phyloP scores from a whole-genome alignment of 1,140 invertebrate genomes.

The Euwallacea fornicatus region DNA sequence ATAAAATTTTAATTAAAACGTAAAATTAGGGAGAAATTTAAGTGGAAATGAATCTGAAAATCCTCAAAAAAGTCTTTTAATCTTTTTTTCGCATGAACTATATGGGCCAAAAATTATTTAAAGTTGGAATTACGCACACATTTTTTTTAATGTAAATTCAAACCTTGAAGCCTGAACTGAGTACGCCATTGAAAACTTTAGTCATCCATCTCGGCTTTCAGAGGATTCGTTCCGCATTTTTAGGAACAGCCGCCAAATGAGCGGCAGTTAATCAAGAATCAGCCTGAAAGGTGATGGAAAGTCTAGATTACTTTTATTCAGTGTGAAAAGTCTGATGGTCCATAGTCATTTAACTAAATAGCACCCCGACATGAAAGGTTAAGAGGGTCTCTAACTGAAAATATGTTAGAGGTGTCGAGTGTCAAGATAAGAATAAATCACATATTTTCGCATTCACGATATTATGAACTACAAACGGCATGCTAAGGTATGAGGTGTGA shows the following conservation, averaged over 20 bases:
- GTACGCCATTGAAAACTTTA: slow-evolving; percentile 3
- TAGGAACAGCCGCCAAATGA: slow-evolving; percentile 7
- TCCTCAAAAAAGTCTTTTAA: too few species aligned
- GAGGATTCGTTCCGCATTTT: slow-evolving; percentile 8
- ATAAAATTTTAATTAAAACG: too few species aligned
- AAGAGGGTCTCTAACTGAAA: slow-evolving; percentile 5
- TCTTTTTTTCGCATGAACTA: too few species aligned
- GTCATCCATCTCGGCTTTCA: slow-evolving; percentile 12
- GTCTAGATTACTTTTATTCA: slow-evolving; percentile 21
- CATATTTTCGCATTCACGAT: neutral
- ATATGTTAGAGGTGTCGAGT: neutral
- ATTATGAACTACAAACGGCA: neutral
- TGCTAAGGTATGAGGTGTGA: neutral
- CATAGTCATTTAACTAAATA: slow-evolving; percentile 8
- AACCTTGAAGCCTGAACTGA: slow-evolving; percentile 6
- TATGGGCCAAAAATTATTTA: too few species aligned
- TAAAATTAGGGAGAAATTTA: too few species aligned
- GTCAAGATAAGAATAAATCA: too few species aligned
- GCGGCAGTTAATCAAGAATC: slow-evolving; percentile 22
- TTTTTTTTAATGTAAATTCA: neutral
- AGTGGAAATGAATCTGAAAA: too few species aligned
- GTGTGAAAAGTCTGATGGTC: slow-evolving; percentile 15
- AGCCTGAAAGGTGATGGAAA: slow-evolving; percentile 20
- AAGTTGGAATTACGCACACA: too few species aligned
- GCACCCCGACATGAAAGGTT: slow-evolving; percentile 3